Evolutionary conservation across 2,888 invertebrate species (phyloP), one percentile per base, ranked within the genome.

Genomic region (Coremacera marginata): DNA sequence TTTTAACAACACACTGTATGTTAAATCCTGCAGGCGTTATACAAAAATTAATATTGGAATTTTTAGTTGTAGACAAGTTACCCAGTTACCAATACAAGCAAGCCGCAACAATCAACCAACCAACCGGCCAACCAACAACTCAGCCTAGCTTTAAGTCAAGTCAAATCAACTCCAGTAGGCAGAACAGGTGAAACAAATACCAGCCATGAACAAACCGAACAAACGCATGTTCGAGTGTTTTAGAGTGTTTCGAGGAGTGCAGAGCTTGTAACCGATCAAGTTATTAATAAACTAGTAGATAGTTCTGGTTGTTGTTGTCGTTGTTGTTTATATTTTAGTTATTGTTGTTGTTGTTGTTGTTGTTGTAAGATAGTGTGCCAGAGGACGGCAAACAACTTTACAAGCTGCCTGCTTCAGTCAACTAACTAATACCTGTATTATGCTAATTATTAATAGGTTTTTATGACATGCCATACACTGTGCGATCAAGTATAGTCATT

Each of bases 241-340:
- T 34, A 8, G 44, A 19, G n/a, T 70, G 75, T 49, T 44, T 60
- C 22, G 57, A 9, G 16, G 31, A 63, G 14, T 57, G 49, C 57
- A 49, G 34, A 63, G 70, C 74, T 70, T 74, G 70, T 74, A 78
- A 67, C 55, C 75, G 65, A 75, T 78, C 75, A 75, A 71, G 75
- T 78, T 75, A 75, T 75, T 74, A 70, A 70, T 70, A 75, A 71
- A 78, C 71, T 71, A 71, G 70, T 75, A 73, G 73, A 70, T 68
- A 51, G 27, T 60, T 60, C 44, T 44, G 8, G 22, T 62, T 62
- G 63, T 52, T 76, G 25, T 70, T 27, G 71, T 65, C 52, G 67
- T 67, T 72, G 51, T 31, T 14, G 34, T 16, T n/a, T n/a, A n/a
- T n/a, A n/a, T n/a, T n/a, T n/a, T n/a, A n/a, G n/a, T n/a, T n/a